Evolutionary conservation across 2,888 invertebrate species (phyloP).

Genomic region (Antitype chi): DNA sequence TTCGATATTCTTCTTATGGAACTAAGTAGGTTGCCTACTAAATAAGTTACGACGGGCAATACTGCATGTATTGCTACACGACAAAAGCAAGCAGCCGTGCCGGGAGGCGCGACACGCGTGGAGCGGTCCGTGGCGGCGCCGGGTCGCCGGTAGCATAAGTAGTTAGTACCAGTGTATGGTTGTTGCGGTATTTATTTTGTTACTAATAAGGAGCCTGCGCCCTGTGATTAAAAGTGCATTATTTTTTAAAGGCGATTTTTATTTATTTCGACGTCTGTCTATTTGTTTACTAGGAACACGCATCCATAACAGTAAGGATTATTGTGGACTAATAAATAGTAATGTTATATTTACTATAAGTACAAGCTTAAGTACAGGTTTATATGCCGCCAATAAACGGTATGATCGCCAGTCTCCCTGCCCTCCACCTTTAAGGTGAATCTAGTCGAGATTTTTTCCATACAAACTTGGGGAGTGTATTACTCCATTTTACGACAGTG

Average conservation of each 20-base stretch:
- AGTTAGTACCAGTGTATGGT: slow-evolving; percentile 78
- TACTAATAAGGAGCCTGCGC: slow-evolving; percentile 76
- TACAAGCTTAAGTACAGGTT: too few species aligned
- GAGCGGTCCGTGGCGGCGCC: slow-evolving; percentile 24
- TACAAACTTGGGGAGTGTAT: too few species aligned
- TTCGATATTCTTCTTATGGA: slow-evolving; percentile 33
- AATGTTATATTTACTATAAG: too few species aligned
- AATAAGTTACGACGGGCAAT: slow-evolving; percentile 16
- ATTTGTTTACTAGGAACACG: neutral
- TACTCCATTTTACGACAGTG: too few species aligned
- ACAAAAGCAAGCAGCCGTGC: neutral
- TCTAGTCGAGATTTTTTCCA: too few species aligned
- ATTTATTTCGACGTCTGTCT: slow-evolving; percentile 35
- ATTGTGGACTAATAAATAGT: neutral
- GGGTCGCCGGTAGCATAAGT: slow-evolving; percentile 66
- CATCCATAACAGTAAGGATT: neutral
- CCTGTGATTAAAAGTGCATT: slow-evolving; percentile 88
- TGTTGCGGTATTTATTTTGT: slow-evolving; percentile 86
- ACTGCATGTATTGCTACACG: slow-evolving; percentile 12
- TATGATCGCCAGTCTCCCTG: too few species aligned
- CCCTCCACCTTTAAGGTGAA: too few species aligned
- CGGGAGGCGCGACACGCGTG: neutral
- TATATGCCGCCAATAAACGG: too few species aligned
- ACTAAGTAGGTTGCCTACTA: slow-evolving; percentile 15
- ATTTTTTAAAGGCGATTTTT: slow-evolving; percentile 75